phyloP scores from a whole-genome alignment of 1,140 invertebrate species.

The Drosophila pandora region DNA sequence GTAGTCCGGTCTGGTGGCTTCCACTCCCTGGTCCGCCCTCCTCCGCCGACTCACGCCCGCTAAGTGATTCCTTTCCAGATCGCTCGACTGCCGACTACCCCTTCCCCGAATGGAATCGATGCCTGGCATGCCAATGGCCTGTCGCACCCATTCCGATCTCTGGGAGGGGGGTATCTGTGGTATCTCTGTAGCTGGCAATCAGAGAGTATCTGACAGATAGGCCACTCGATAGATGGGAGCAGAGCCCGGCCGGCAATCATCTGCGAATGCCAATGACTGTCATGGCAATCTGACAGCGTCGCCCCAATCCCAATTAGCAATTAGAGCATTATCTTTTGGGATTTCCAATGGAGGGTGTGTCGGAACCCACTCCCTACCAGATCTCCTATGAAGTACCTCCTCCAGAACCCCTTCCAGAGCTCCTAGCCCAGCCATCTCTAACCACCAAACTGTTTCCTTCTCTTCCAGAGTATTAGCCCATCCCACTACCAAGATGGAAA shows the following conservation, averaged over 20 bases:
- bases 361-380: no score
- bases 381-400: no score
- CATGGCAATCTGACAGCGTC: slow-evolving; percentile 19
- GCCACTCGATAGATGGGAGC: slow-evolving; percentile 12
- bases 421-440: no score
- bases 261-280: slow-evolving; percentile 34
- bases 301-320: slow-evolving; percentile 66
- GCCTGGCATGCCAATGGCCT: slow-evolving; percentile 58
- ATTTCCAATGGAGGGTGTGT: slow-evolving; percentile 39
- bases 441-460: slow-evolving; percentile 2
- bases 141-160: slow-evolving; percentile 55
- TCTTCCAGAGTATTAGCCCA: background rate
- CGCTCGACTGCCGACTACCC: slow-evolving; percentile 22
- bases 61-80: slow-evolving; percentile 48
- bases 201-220: slow-evolving; percentile 19
- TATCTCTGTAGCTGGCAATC: background rate
- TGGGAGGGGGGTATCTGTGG: no score
- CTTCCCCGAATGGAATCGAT: slow-evolving; percentile 4
- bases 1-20: slow-evolving; percentile 43
- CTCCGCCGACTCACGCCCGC: slow-evolving; percentile 20
- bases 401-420: no score
- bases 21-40: background rate
- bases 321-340: slow-evolving; percentile 65
- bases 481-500: slow-evolving; percentile 42
- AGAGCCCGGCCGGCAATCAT: slow-evolving; percentile 1